Conservation (phyloP, 2,888 invertebrate genomes). For the Nezara viridula region DNA sequence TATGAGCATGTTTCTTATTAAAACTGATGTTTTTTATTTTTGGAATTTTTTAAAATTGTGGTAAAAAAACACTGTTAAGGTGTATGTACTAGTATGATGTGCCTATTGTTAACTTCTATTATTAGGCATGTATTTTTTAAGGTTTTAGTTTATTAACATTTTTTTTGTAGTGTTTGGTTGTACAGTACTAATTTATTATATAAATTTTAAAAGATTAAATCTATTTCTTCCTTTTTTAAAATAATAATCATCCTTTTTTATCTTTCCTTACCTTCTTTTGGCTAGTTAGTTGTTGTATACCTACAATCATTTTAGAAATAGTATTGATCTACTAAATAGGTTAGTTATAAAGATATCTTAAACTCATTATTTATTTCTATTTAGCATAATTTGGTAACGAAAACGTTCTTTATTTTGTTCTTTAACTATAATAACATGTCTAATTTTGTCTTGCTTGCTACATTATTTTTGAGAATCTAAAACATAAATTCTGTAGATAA, state of each 20-base stretch:
- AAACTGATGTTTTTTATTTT: not conserved
- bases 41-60: not conserved
- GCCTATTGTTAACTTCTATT: not conserved
- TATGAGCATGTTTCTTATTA: not conserved
- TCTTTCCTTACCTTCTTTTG: not conserved
- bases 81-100: not conserved
- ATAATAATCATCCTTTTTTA: not conserved
- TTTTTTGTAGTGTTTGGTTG: not conserved
- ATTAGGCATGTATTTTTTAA: not conserved
- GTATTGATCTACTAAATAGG: not conserved
- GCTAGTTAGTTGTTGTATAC: not conserved
- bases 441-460: too few species aligned
- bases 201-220: not conserved
- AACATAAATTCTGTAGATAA: too few species aligned
- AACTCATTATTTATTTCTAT: too few species aligned
- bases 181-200: slow-evolving; percentile 4
- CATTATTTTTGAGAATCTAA: too few species aligned
- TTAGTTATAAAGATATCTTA: too few species aligned
- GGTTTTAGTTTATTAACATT: not conserved
- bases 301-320: not conserved
- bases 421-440: too few species aligned
- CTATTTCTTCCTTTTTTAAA: not conserved
- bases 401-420: too few species aligned
- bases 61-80: not conserved
- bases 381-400: too few species aligned